Percentiles rank a stretch among this genome's conserved stretches.
phyloP scores from a whole-genome alignment of 1,140 invertebrate genomes.

The Saccostrea cuccullata region DNA sequence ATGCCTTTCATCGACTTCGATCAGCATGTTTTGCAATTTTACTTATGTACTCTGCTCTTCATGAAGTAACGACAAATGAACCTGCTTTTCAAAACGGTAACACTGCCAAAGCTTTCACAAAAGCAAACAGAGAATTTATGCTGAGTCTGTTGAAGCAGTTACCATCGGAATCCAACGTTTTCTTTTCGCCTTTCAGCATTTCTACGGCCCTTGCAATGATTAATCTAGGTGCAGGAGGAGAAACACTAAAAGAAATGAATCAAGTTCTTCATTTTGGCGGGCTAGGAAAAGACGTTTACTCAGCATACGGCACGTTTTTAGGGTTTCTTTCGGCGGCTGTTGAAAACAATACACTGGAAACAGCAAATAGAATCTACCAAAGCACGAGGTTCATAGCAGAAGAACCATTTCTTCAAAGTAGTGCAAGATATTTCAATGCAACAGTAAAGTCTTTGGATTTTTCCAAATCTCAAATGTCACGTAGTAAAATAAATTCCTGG shows the following conservation, averaged over 20 bases:
- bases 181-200: slow-evolving; percentile 85
- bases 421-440: slow-evolving; percentile 43
- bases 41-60: no score
- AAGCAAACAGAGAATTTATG: background rate
- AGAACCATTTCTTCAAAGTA: slow-evolving; percentile 32
- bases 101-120: background rate
- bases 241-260: slow-evolving; percentile 84
- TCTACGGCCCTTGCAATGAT: slow-evolving; percentile 83
- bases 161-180: slow-evolving; percentile 77
- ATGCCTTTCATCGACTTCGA: no score
- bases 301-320: slow-evolving; percentile 55
- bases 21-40: no score
- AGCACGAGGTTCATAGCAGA: slow-evolving; percentile 16
- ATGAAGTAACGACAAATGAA: background rate
- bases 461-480: slow-evolving; percentile 52
- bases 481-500: slow-evolving; percentile 84
- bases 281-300: slow-evolving; percentile 44
- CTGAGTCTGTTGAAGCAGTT: background rate
- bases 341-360: slow-evolving; percentile 84
- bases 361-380: slow-evolving; percentile 87
- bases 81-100: background rate
- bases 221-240: slow-evolving; percentile 84
- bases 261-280: slow-evolving; percentile 49
- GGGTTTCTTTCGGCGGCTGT: slow-evolving; percentile 38
- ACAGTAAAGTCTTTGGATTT: slow-evolving; percentile 49